Evolutionary conservation across 2,113 vertebrate genomes (phyloP).

Genomic region (Dicentrarchus labrax): DNA sequence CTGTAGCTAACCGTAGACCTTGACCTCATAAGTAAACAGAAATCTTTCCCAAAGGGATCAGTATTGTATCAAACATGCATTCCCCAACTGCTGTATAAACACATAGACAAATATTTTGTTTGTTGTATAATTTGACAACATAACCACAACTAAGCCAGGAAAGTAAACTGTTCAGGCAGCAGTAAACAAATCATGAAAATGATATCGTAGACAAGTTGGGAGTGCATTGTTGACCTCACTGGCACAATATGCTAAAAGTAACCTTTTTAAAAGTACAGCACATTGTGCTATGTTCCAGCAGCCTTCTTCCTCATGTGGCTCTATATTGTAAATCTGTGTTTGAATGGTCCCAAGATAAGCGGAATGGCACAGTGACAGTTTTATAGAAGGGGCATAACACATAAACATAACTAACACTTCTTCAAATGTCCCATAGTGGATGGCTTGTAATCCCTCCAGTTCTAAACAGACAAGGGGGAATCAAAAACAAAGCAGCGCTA

Average conservation of each 20-base stretch:
- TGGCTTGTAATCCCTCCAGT: conserved; percentile 65
- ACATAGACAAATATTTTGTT: conserved; percentile 9
- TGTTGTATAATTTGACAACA: conserved; percentile 5
- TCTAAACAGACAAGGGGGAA: conserved; percentile 75
- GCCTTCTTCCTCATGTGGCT: not conserved
- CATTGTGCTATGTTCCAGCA: not conserved
- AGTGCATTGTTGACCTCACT: not conserved
- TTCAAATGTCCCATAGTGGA: conserved; percentile 66
- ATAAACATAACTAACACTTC: conserved; percentile 57
- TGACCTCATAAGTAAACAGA: conserved; percentile 17
- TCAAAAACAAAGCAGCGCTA: conserved; percentile 76
- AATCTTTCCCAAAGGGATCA: conserved; percentile 7
- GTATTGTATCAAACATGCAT: not conserved
- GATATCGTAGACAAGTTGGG: not conserved
- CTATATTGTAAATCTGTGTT: conserved; percentile 24
- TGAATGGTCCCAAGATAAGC: conserved; percentile 29
- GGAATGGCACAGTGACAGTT: conserved; percentile 36
- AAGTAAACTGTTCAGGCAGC: conserved; percentile 2
- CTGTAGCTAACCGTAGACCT: not conserved
- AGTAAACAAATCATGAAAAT: conserved; percentile 11
- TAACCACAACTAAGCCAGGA: not conserved
- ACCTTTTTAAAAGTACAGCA: not conserved
- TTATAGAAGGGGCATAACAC: conserved; percentile 28
- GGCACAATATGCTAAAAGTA: not conserved
- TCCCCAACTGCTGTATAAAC: conserved; percentile 1